Base-by-base conservation (phyloP, 1,140 invertebrate genomes). In the Drosophila pallidifrons region DNA sequence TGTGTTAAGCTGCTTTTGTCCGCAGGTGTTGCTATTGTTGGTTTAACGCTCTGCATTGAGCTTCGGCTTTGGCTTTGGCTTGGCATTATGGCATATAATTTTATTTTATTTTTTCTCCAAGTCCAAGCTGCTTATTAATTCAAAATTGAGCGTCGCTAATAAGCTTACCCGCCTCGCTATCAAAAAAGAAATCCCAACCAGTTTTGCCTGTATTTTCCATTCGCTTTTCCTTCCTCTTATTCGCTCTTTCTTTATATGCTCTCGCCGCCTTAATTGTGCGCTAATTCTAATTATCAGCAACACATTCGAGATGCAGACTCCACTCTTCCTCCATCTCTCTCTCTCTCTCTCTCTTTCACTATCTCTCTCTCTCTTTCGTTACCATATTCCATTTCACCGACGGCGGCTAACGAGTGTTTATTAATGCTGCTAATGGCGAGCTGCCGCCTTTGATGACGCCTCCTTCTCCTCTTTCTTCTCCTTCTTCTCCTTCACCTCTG, bases 1-100 rank as follows among this genome's bases (percentile, higher is more conserved):
- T 6, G 2, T 77, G 75, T 79, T 89, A 89, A 89, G 85, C 85
- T 65, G 85, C 81, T 89, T 89, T 89, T 81, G 85, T 89, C 75
- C 85, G 85, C 85, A 89, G 85, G 85, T 89, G 85, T 89, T 89
- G 75, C 85, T 66, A 72, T 85, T 89, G 85, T 89, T 89, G 81
- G 85, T 72, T 80, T 79, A 86, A 88, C 80, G 74, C 80, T 82
- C 75, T 83, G 74, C 35, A 38, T 38, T 10, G 35, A 38, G 35
- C 35, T 38, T 38, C 35, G 47, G 30, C 4, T 67, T 5, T 30
- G 15, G 32, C 38, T 16, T 20, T 8, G 28, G 32, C 38, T 16
- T 20, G 65, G 3, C 45, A 51, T 57, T 55, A 30, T 30, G 5
- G 35, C 4, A 60, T 60, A 46, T 2, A 28, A n/a, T 13, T 28